A percentile compares a stretch with the other conserved stretches of the same genome.
These are phyloP conservation scores for Hedychridium roseum DNA, from an alignment of 2,888 invertebrate genomes.

Conservation along the genomic window DNA sequence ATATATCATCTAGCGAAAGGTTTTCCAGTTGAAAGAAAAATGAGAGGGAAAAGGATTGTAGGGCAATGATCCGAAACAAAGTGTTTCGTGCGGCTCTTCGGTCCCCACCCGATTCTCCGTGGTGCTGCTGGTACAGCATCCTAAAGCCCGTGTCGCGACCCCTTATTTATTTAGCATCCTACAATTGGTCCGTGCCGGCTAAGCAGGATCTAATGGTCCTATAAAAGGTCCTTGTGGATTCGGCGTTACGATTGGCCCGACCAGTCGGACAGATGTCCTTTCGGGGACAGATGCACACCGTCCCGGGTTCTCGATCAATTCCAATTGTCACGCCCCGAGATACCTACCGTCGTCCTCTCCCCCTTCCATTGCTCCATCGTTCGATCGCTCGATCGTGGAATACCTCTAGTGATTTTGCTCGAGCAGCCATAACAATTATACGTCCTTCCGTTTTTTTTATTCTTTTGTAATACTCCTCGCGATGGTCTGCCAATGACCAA, in stretches of 20 bases:
- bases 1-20: too few species aligned
- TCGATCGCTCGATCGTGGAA: constrained; percentile 10
- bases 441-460: too few species aligned
- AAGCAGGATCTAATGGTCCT: constrained; percentile 63
- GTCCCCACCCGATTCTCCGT: too few species aligned
- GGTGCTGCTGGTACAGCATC: not conserved
- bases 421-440: too few species aligned
- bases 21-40: not conserved
- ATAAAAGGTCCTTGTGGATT: constrained; percentile 56
- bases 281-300: constrained; percentile 52
- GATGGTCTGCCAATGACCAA: too few species aligned
- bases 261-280: constrained; percentile 56
- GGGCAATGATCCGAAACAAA: not conserved
- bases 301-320: constrained; percentile 52
- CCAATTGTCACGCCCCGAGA: constrained; percentile 61
- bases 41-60: not conserved
- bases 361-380: constrained; percentile 21
- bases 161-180: constrained; percentile 63
- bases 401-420: too few species aligned
- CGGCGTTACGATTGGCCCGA: constrained; percentile 46
- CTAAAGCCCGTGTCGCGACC: constrained; percentile 29
- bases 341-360: constrained; percentile 16
- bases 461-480: too few species aligned
- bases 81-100: not conserved
- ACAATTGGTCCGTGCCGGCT: constrained; percentile 58